These are phyloP conservation scores for Sarcophaga subvicina DNA, from an alignment of 2,888 invertebrate genomes.

Conservation along the genomic window DNA sequence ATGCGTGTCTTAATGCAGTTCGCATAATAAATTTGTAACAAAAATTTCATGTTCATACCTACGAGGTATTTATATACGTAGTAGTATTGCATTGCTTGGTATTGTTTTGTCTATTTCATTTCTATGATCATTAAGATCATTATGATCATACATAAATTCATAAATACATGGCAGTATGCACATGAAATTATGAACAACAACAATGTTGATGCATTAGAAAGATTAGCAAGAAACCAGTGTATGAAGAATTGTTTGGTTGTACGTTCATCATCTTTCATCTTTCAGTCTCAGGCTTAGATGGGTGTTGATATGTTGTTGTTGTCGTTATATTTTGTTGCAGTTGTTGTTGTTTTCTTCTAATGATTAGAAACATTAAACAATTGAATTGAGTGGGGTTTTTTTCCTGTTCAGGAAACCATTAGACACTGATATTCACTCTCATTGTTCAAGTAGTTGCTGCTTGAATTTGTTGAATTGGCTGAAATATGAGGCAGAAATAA, in stretches of 20 bases:
- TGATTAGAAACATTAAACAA: conserved; percentile 55
- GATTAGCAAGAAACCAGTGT: conserved; percentile 19
- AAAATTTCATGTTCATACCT: conserved; percentile 61
- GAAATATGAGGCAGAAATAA: too few relatives aligned
- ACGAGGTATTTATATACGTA: background rate
- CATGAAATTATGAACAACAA: background rate
- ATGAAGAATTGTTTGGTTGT: too few relatives aligned
- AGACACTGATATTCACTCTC: background rate
- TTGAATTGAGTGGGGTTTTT: conserved; percentile 17
- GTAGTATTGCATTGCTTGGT: background rate
- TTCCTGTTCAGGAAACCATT: background rate
- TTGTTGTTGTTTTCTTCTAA: background rate
- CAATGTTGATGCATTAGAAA: conserved; percentile 10
- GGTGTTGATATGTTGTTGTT: too few relatives aligned
- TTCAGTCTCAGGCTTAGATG: background rate
- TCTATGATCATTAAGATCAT: background rate
- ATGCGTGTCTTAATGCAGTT: conserved; percentile 68
- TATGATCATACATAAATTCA: conserved; percentile 37
- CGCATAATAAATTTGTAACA: conserved; percentile 59
- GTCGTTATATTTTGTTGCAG: too few relatives aligned
- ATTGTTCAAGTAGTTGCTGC: background rate
- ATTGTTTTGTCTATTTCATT: background rate
- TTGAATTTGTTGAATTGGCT: background rate
- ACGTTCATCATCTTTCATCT: conserved; percentile 25
- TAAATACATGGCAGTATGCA: background rate